Conservation (phyloP, 2,113 vertebrate genomes). For the Corapipo altera region DNA sequence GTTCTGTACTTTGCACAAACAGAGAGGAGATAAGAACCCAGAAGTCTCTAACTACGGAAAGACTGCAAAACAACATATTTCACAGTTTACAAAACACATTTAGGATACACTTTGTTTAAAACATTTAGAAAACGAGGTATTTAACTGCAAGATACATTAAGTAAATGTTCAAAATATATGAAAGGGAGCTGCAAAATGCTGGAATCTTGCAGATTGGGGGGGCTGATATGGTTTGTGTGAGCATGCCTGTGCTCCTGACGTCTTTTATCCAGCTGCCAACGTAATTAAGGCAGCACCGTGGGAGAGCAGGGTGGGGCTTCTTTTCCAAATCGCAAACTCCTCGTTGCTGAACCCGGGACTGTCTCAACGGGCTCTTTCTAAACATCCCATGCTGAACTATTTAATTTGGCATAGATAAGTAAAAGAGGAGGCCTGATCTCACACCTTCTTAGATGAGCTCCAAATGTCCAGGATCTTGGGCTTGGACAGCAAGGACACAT, state of each 20-base stretch:
- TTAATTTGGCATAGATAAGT: not conserved
- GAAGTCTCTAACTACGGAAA: not conserved
- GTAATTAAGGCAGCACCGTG: not conserved
- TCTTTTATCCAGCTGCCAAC: constrained; percentile 21
- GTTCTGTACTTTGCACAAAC: not conserved
- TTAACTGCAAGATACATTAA: not conserved
- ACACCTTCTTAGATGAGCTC: not conserved
- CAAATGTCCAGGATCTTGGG: not conserved
- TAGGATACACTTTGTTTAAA: not conserved
- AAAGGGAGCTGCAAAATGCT: constrained; percentile 9
- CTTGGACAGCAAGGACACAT: not conserved
- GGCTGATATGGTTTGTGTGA: not conserved
- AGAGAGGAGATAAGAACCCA: not conserved
- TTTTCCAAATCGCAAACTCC: not conserved
- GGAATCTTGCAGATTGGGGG: not conserved
- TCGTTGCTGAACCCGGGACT: not conserved
- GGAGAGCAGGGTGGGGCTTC: not conserved
- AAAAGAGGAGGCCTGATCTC: not conserved
- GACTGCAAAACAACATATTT: not conserved
- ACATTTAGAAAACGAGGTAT: not conserved
- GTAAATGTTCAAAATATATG: not conserved
- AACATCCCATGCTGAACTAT: not conserved
- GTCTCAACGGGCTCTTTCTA: not conserved
- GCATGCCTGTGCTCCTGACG: not conserved
- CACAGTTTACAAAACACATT: not conserved